Conservation (phyloP, 2,888 invertebrate species). For the Spodoptera picta region DNA sequence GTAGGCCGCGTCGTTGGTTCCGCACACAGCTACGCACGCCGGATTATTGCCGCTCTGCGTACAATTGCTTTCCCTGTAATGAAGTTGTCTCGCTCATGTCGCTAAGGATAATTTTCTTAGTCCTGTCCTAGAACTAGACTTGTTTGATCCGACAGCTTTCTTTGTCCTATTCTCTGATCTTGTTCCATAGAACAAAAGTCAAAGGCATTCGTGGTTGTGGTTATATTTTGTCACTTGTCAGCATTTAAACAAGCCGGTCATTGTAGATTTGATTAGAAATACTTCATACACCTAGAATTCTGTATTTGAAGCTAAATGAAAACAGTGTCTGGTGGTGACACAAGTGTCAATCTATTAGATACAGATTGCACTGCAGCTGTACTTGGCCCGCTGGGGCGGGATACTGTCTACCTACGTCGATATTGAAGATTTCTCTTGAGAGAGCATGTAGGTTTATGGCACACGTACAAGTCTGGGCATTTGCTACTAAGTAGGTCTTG, state of each 20-base stretch:
- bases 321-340: slow-evolving; percentile 33
- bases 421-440: slow-evolving; percentile 67
- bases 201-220: too few relatives aligned
- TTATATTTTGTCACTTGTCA: neutral
- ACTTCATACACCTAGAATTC: slow-evolving; percentile 7
- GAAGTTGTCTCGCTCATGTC: slow-evolving; percentile 65
- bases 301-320: slow-evolving; percentile 20
- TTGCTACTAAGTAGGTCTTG: slow-evolving; percentile 11
- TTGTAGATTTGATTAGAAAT: slow-evolving; percentile 25
- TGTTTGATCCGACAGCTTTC: slow-evolving; percentile 11
- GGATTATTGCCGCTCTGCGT: slow-evolving; percentile 68
- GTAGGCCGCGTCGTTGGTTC: slow-evolving; percentile 63
- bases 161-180: neutral
- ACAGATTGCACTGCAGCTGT: slow-evolving; percentile 46
- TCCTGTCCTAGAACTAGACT: slow-evolving; percentile 16
- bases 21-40: slow-evolving; percentile 62
- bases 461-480: slow-evolving; percentile 20
- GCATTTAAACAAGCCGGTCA: neutral
- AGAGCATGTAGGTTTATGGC: slow-evolving; percentile 48
- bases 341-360: slow-evolving; percentile 45
- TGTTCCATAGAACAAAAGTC: neutral
- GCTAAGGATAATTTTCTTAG: slow-evolving; percentile 60
- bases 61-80: slow-evolving; percentile 70
- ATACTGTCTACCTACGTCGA: slow-evolving; percentile 39
- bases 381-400: slow-evolving; percentile 22